Percentiles rank a stretch among this genome's conserved stretches.
These are phyloP conservation scores for Eudasyphora cyanicolor DNA, from an alignment of 2,888 invertebrate species.

Conservation along the genomic window DNA sequence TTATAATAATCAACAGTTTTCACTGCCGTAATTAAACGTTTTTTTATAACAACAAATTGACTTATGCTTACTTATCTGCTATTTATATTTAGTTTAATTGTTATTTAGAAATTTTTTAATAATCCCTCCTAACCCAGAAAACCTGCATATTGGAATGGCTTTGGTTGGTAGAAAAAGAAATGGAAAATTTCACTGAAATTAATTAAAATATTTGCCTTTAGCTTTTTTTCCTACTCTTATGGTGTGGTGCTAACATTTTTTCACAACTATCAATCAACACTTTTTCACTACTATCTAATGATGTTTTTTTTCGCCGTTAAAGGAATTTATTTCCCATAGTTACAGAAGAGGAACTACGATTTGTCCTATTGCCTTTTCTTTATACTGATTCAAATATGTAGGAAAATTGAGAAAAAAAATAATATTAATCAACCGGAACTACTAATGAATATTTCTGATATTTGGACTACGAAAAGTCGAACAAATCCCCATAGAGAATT, in stretches of 20 bases:
- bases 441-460: too few relatives aligned
- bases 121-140: background rate
- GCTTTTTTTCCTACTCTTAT: slow-evolving; percentile 35
- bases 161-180: slow-evolving; percentile 54
- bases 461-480: too few relatives aligned
- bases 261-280: slow-evolving; percentile 46
- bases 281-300: slow-evolving; percentile 28
- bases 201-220: slow-evolving; percentile 4
- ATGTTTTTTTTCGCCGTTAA: too few relatives aligned
- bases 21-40: too few relatives aligned
- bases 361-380: background rate
- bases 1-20: too few relatives aligned
- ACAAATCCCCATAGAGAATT: too few relatives aligned
- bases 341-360: background rate
- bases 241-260: slow-evolving; percentile 59
- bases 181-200: slow-evolving; percentile 5
- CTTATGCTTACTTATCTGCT: too few relatives aligned
- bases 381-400: background rate
- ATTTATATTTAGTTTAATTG: background rate
- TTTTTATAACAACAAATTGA: too few relatives aligned
- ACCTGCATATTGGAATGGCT: slow-evolving; percentile 65
- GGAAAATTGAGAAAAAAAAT: background rate
- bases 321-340: background rate
- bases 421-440: too few relatives aligned
- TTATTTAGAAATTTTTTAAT: background rate